Evolutionary conservation across 1,140 invertebrate species (phyloP), one percentile per base, ranked within the genome.

Genomic region (Bilobella aurantiaca): DNA sequence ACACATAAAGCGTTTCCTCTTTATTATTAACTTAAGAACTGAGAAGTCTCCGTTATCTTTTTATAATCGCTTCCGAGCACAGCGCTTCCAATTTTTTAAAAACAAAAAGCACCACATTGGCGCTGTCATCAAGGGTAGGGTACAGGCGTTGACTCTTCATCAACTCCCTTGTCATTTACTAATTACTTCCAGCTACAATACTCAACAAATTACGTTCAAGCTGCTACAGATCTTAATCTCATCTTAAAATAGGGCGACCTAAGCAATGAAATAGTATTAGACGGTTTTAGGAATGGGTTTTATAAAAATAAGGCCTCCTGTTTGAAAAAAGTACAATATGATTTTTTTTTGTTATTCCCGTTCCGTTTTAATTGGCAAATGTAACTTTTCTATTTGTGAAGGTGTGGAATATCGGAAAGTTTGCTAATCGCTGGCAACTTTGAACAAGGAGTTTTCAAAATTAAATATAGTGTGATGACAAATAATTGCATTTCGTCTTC

Each of bases 361-460:
- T n/a, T n/a, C 37, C 37, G 8, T 42, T 42, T n/a, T 42, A 8
- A 12, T 12, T 8, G 8, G n/a, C 8, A 8, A n/a, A 42, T n/a
- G 37, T 42, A n/a, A n/a, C 8, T 32, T 30, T 59, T 59, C 58
- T 59, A n/a, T n/a, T n/a, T n/a, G n/a, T 14, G 30, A 57, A 16
- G n/a, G 2, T 47, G 58, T 14, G 59, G 34, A n/a, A 32, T 2
- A 3, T 47, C 14, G 37, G 61, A 60, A 65, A 60, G 30, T 58
- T 25, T 63, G 65, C 62, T 69, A 67, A 69, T 69, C 63, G 61
- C 67, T 31, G 34, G 56, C 63, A 37, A 23, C 32, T 66, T 61
- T 69, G 68, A 69, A 57, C 64, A 63, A 69, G 66, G 64, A 67
- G 46, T 59, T 67, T 63, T 69, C 64, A 64, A 32, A 56, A 67